Evolutionary conservation across 2,113 vertebrate genomes (phyloP), one percentile per base, ranked within the genome.

Genomic region (Odontesthes bonariensis): DNA sequence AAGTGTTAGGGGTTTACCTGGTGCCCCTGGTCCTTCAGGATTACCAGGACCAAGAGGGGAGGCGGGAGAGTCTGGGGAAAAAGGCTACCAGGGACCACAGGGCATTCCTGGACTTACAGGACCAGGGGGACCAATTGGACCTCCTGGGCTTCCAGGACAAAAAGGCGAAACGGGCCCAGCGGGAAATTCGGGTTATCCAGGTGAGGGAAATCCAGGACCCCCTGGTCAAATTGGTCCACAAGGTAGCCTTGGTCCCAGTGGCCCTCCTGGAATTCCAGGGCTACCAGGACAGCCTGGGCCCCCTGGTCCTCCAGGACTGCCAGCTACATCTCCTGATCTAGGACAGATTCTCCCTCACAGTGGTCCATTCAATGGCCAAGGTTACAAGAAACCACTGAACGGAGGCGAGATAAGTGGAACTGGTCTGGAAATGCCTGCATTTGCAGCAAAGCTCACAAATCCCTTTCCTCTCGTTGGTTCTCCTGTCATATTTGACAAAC

Each of bases 401-500:
- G 93, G 89, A 3, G 95, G 78, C 0, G 84, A 90, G 7, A 44
- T 89, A 12, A 79, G 89, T 1, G 83, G 79, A 27, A 85, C 40
- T 16, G 85, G 75, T 51, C 89, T 92, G 0, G 96, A 99, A 88
- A 97, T 98, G 96, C 96, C 97, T 0, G 96, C 97, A 0, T 99
- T 99, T 83, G 97, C 97, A 0, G 97, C 97, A 0, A 96, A 97
- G 92, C 95, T 99, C 51, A 97, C 96, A 0, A 95, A 94, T 1
- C 97, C 97, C 0, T 99, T 97, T 75, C 98, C 98, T 40, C 96
- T 93, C 0, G 96, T 98, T 0, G 96, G 97, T 27, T 95, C 95
- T 10, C 97, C 98, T 0, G 92, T 99, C 13, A 92, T 97, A 86
- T 99, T 99, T 4, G 97, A 99, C 93, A 98, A 97, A 89, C 92